Base-by-base conservation (phyloP, 1,140 invertebrate genomes). In the Limonius californicus region DNA sequence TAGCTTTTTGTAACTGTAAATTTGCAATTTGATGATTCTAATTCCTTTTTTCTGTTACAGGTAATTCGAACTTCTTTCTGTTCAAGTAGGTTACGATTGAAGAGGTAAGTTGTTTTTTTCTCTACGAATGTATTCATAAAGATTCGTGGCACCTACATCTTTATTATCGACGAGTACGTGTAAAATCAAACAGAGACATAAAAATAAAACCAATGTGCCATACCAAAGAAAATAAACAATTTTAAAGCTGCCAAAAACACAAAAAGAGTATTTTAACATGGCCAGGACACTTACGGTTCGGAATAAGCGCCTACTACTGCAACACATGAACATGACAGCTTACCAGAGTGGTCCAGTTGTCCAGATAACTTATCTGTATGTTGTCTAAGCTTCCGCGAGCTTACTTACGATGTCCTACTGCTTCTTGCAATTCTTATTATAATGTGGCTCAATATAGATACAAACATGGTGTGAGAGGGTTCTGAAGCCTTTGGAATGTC, bases 281-380 rank as follows among this genome's bases (percentile, higher is more conserved):
- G 21, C 18, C 54, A 32, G 54, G 54, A 55, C 54, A 55, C 54
- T 55, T 32, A 21, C 54, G n/a, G 32, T 42, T 42, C 32, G 18
- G 27, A 64, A 50, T 57, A 56, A 55, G 63, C 30, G 57, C 62
- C 61, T 63, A 63, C 61, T 59, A 53, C 61, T 55, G 53, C 54
- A 27, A 61, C 63, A 64, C 54, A 18, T 27, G 50, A 64, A 64
- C 63, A 64, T 61, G 63, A 64, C 63, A 64, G 58, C 63, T 61
- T 64, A 64, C 63, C 58, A 60, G 59, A 61, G 62, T 59, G 53
- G 53, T 61, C 19, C 53, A 64, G 54, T 50, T 42, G 63, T 30
- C 59, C 63, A 61, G 18, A 20, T 39, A 23, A 57, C 23, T 57
- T 43, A 20, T 43, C 56, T 23, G 4, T 20, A 16, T 12, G n/a